Conservation (phyloP, 37 sponge, comb jelly and placozoan genomes). For the Cladorhizidae sp. region DNA sequence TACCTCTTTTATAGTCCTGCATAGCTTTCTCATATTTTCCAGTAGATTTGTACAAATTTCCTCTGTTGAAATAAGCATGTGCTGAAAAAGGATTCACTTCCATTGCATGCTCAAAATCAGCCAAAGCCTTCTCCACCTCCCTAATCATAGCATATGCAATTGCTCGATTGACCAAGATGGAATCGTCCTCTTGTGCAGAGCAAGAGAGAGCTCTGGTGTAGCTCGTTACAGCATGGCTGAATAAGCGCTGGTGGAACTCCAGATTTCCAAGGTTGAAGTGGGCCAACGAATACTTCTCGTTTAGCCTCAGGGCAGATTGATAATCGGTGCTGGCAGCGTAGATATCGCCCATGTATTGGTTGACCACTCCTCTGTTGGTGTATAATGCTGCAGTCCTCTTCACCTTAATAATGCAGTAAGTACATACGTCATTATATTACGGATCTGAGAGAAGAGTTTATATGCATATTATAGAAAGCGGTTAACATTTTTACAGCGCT, state of each 20-base stretch:
- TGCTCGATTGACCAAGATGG: conserved; percentile 67
- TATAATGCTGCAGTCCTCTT: conserved; percentile 38
- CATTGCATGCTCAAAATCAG: conserved; percentile 66
- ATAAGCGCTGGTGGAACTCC: conserved; percentile 73
- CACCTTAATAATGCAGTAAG: conserved; percentile 10
- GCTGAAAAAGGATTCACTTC: conserved; percentile 72
- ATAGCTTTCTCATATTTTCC: conserved; percentile 63
- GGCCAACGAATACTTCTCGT: conserved; percentile 75
- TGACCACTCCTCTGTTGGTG: conserved; percentile 86
- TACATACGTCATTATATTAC: no score
- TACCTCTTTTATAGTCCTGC: conserved; percentile 81
- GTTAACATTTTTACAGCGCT: no score
- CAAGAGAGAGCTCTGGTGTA: conserved; percentile 65
- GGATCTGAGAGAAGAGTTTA: no score
- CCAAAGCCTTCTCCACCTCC: conserved; percentile 62
- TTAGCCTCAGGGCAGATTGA: conserved; percentile 65
- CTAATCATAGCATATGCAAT: conserved; percentile 59
- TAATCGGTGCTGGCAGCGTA: conserved; percentile 83
- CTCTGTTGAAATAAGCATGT: conserved; percentile 91
- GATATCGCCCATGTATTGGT: conserved; percentile 78
- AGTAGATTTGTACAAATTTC: conserved; percentile 62
- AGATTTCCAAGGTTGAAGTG: conserved; percentile 94
- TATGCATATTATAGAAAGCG: no score
- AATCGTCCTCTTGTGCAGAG: conserved; percentile 47
- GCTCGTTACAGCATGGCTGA: conserved; percentile 46